Base-by-base conservation (phyloP, 2,113 vertebrate genomes). In the Tragelaphus imberbis region DNA sequence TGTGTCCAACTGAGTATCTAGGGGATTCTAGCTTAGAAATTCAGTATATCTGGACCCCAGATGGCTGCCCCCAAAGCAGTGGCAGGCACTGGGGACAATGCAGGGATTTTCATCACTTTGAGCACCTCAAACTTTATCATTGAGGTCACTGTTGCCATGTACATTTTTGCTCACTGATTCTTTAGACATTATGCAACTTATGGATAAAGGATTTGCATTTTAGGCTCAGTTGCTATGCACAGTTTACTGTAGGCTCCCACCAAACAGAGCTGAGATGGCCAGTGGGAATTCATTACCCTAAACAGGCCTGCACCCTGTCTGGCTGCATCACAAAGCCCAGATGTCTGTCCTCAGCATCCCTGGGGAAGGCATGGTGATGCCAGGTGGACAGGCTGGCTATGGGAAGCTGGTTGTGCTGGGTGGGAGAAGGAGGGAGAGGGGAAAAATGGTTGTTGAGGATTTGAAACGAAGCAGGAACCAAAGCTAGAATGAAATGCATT, bases 21-120 rank as follows among this genome's bases (percentile, higher is more conserved):
- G 68, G 59, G 53, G 19, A 91, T 90, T 75, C 81, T 89, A 87
- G 71, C 90, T 88, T 92, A 55, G 95, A 94, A 84, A 75, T 53
- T 63, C 25, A 25, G 93, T 68, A 44, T 77, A 58, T 91, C 33
- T 96, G 81, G 47, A 47, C 7, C 30, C 77, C 51, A 84, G 65
- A 61, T 63, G 88, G 27, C 94, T 96, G 81, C 51, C 87, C 36
- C 56, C 36, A 19, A 59, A 77, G 40, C 36, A 47, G 36, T n/a
- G 68, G 44, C 58, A 55, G 81, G 53, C 28, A 88, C 36, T 55
- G 6, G 36, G 84, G 91, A 63, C 15, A 88, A 5, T 58, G 86
- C 61, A 33, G 80, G 11, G 40, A 36, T 47, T 61, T 68, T 53
- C 51, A 33, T 61, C 84, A 30, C 16, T 55, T 88, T 88, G 59